These are phyloP conservation scores for Aricia agestis DNA, from an alignment of 1,140 invertebrate genomes.

Conservation along the genomic window DNA sequence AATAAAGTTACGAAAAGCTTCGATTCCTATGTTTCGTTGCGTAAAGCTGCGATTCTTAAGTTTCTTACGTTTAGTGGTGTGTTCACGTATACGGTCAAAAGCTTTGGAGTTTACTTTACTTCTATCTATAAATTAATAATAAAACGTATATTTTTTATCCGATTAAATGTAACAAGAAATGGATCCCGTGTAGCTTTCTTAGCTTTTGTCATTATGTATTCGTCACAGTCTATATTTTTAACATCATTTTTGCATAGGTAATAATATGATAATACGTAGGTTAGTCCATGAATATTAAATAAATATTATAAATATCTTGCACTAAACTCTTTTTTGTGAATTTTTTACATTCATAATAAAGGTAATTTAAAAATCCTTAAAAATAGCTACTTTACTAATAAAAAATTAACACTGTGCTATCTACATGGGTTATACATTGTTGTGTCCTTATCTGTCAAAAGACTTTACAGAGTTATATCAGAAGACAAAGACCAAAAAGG, in stretches of 20 bases:
- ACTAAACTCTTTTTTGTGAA: background rate
- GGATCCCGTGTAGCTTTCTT: background rate
- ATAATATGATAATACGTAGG: background rate
- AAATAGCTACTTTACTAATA: too few species aligned
- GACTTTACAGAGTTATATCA: too few species aligned
- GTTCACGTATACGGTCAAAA: too few species aligned
- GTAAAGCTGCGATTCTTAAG: background rate
- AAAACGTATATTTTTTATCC: too few species aligned
- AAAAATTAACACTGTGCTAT: too few species aligned
- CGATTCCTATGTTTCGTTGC: background rate
- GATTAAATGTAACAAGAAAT: background rate
- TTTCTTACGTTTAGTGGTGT: too few species aligned
- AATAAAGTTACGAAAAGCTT: background rate
- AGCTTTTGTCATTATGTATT: background rate
- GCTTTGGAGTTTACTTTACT: too few species aligned
- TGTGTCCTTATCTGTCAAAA: too few species aligned
- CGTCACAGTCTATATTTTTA: background rate
- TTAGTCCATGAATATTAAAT: background rate
- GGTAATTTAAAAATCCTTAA: background rate
- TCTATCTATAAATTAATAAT: too few species aligned
- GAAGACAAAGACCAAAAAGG: too few species aligned
- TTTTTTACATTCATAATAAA: background rate
- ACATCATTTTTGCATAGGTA: slow-evolving; percentile 1
- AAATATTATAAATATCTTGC: background rate
- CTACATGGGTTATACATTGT: too few species aligned